Evolutionary conservation across 2,888 invertebrate genomes (phyloP), one percentile per base, ranked within the genome.

Genomic region (Notodonta ziczac): DNA sequence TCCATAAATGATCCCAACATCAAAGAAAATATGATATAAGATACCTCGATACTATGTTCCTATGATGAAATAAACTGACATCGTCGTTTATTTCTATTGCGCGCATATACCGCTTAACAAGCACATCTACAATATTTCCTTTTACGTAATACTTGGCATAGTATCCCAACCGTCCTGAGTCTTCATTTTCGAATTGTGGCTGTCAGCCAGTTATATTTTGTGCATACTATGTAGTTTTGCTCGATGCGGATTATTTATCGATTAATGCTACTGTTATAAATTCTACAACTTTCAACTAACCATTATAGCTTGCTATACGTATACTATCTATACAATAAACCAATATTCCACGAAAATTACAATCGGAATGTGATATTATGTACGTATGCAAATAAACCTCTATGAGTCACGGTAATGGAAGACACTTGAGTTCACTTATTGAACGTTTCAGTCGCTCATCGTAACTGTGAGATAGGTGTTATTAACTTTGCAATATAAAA

Each of bases 141-240:
- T 75, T 81, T 84, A 84, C 79, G 78, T 87, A 87, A 86, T 85
- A 86, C 77, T 90, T 91, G 90, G 90, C 90, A 89, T 85, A 83
- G 84, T 77, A 86, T 82, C 82, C 83, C 66, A 78, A 66, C 70
- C 70, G 70, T 69, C 72, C 75, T 73, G 70, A 81, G 80, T 84
- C 79, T 83, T 83, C 81, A 82, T 85, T 82, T 81, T 74, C 63
- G 70, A 79, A 83, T 85, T 79, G 81, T 89, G 86, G 86, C 87
- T 78, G 78, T 75, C 81, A 83, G 87, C 87, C 87, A 89, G 84
- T 82, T 80, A 83, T 84, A 82, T 83, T 82, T 80, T 84, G 79
- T 85, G 82, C 82, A 86, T 80, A 76, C 72, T 69, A 73, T 67
- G 58, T 66, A 59, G 55, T 64, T 69, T 71, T 69, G 65, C 62